Base-by-base conservation (phyloP, 2,113 vertebrate species). In the Podarcis muralis region DNA sequence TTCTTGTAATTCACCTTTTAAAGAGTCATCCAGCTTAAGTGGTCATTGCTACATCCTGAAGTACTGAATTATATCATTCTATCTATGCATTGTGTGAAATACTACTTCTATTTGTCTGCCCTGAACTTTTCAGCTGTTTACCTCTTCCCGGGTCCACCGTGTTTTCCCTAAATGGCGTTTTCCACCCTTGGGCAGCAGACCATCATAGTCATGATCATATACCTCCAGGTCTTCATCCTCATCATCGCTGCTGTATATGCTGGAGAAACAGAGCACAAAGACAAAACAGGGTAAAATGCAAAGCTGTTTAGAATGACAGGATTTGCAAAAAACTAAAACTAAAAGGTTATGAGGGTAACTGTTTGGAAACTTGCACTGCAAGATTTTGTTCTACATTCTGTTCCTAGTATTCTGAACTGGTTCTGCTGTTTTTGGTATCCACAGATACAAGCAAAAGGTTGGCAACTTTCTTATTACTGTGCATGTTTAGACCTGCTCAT, bases 341-440 rank as follows among this genome's bases (percentile, higher is more conserved):
- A 95, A 96, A 96, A 95, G 96, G 92, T 94, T 95, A 94, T 3
- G 4, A 77, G 94, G 94, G 95, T 95, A 96, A 96, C 98, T 98
- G 97, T 98, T 97, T 97, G 97, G 97, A 97, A 98, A 97, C 97
- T 97, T 97, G 98, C 97, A 98, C 96, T 97, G 97, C 97, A 96
- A 97, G 97, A 95, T 94, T 97, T 96, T 96, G 94, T 95, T 95
- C 91, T 93, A 94, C 90, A 94, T 95, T 97, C 95, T 97, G 96
- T 97, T 97, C 48, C 97, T 94, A 94, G 95, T 88, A 96, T 94
- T 97, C 92, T 96, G 97, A 98, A 99, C 98, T 98, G 98, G 98
- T 98, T 98, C 97, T 98, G 96, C 97, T 99, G 98, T 99, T 99
- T 98, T 97, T 97, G 97, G 99, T 99, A 98, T 98, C 99, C 98